Base-by-base conservation (phyloP, 1,140 invertebrate genomes). In the Mya arenaria region DNA sequence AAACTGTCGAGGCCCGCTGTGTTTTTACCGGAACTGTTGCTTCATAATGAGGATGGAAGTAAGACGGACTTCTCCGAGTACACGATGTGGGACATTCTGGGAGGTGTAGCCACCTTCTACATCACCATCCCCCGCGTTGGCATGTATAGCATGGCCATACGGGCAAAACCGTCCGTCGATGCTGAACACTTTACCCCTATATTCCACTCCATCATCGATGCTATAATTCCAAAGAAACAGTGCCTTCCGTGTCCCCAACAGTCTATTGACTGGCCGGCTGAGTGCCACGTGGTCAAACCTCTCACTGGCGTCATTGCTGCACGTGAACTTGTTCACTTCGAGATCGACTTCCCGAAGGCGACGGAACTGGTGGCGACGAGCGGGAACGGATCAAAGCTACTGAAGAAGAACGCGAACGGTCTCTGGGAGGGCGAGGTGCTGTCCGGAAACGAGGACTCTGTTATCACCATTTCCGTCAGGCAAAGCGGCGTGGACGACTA, bases 161-260 rank as follows among this genome's bases (percentile, higher is more conserved):
- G 79, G 37, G 79, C 79, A 19, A 82, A 82, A 34, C 71, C 68
- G 28, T 73, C 79, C 0, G 44, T 66, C 36, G 68, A 82, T 5
- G 37, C 69, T 28, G 79, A 82, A 28, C 48, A 73, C 19, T 82
- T 73, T 25, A 74, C 62, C 10, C 79, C 79, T 23, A 44, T 82
- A 30, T 82, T 82, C 48, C 58, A 82, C 36, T 73, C 79, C 37
- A 65, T 82, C 34, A 55, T 82, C 37, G 79, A 82, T 36, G 79
- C 79, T n/a, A 82, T 82, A 44, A 74, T 82, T 32, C 79, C 79
- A 55, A 82, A 82, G 79, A 82, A 82, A 34, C 79, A 82, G 66
- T 82, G 79, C 36, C 58, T 82, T 0, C 79, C 79, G 23, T 82
- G 69, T 66, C 79, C 79, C 32, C 79, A 82, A 41, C 79, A 82